Evolutionary conservation across 2,113 vertebrate species (phyloP), one percentile per base, ranked within the genome.

Genomic region (Poeciliopsis occidentalis): DNA sequence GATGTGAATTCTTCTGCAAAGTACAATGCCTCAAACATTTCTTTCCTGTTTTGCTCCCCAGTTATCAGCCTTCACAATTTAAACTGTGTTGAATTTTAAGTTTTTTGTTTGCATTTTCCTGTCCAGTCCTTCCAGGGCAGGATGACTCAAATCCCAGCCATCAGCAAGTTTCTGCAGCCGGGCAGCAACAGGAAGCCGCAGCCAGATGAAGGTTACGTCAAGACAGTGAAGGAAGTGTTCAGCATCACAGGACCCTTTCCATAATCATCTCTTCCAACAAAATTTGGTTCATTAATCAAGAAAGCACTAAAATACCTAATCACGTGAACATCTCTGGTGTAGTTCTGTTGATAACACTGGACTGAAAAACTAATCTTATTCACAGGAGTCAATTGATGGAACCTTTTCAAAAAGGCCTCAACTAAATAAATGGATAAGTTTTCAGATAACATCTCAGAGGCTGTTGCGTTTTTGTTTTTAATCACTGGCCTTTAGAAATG

Each of bases 101-200:
- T 11, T 0, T 37, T 29, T 29, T 3, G 2, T 0, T 31, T 19
- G 15, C 8, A 1, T 47, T 44, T 76, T 77, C 76, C 51, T 17
- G 44, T 78, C 12, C 88, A 99, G 98, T 88, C 93, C 70, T 97
- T 97, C 87, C 96, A 98, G 91, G 92, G 87, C 47, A 96, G 94
- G 90, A 95, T 94, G 88, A 95, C 84, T 39, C 85, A 32, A 26
- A 82, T 95, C 22, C 94, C 95, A 1, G 94, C 93, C 27, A 94
- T 99, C 84, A 89, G 88, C 34, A 95, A 91, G 81, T 98, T 97
- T 89, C 86, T 98, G 84, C 91, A 96, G 84, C 96, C 95, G 4
- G 96, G 96, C 64, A 98, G 97, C 87, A 94, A 95, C 83, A 96
- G 95, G 78, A 97, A 96, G 83, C 90, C 86, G 0, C 93, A 76